These are phyloP conservation scores for Tenthredo scrophulariae DNA, from an alignment of 2,888 invertebrate genomes.

Conservation along the genomic window DNA sequence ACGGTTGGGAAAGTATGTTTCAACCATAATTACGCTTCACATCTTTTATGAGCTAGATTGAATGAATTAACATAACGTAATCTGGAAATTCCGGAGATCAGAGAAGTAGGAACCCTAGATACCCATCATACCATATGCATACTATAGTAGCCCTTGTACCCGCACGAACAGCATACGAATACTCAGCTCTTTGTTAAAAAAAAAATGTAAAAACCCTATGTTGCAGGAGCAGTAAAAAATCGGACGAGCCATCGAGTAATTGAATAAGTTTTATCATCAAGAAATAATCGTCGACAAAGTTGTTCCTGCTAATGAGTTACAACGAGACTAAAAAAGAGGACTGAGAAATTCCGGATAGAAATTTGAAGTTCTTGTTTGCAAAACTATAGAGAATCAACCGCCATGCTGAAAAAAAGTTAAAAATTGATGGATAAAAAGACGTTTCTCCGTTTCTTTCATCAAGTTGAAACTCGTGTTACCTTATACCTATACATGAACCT, in stretches of 20 bases:
- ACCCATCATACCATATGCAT: background rate
- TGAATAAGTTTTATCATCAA: background rate
- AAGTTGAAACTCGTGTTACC: no score
- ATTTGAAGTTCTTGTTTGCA: no score
- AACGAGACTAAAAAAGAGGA: background rate
- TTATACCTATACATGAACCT: no score
- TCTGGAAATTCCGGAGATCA: background rate
- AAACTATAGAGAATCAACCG: no score
- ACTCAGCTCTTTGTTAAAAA: background rate
- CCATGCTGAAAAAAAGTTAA: background rate
- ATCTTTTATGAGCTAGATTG: background rate
- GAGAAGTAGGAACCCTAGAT: background rate
- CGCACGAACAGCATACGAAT: no score
- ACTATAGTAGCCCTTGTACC: background rate
- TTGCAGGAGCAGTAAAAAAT: background rate
- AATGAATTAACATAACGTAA: background rate
- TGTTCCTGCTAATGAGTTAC: background rate
- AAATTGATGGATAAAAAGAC: background rate
- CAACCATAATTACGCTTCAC: background rate
- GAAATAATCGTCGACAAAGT: background rate
- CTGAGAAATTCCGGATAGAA: background rate
- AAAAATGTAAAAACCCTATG: background rate
- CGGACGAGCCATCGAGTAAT: background rate
- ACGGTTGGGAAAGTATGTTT: conserved; percentile 79
- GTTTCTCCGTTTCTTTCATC: background rate